phyloP scores from a whole-genome alignment of 2,888 invertebrate species.

The Scaptomyza parva region DNA sequence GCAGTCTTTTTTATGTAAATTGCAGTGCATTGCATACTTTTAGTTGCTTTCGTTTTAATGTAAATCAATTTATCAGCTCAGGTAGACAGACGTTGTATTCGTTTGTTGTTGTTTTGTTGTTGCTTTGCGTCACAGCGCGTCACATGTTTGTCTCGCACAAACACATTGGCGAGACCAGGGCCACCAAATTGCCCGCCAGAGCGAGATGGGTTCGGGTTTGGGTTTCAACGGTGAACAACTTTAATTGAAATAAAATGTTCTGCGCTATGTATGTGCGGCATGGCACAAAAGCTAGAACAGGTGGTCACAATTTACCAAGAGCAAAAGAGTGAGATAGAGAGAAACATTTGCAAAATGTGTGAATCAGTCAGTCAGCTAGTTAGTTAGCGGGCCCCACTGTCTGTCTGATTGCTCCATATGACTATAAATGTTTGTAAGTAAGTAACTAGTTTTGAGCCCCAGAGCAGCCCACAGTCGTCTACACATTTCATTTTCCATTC shows the following conservation, averaged over 20 bases:
- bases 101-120: constrained; percentile 25
- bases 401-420: constrained; percentile 65
- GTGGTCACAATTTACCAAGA: constrained; percentile 17
- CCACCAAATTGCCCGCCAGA: constrained; percentile 42
- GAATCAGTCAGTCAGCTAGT: constrained; percentile 47
- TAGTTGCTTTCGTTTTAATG: constrained; percentile 60
- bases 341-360: constrained; percentile 43
- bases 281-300: constrained; percentile 39
- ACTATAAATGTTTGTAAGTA: constrained; percentile 66
- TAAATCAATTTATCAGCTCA: constrained; percentile 56
- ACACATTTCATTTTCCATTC: constrained; percentile 66
- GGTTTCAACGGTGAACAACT: constrained; percentile 21
- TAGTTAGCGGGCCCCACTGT: constrained; percentile 22
- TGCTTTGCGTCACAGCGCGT: constrained; percentile 23
- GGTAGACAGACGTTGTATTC: constrained; percentile 22
- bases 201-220: not conserved
- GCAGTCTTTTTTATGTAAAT: constrained; percentile 22
- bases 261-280: constrained; percentile 29
- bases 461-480: constrained; percentile 28
- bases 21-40: constrained; percentile 53
- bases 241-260: constrained; percentile 78
- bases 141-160: constrained; percentile 65
- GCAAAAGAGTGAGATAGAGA: constrained; percentile 5
- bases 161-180: constrained; percentile 52
- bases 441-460: constrained; percentile 67